phyloP scores from a whole-genome alignment of 2,797 vertebrate species.

The Taenioides sp. region DNA sequence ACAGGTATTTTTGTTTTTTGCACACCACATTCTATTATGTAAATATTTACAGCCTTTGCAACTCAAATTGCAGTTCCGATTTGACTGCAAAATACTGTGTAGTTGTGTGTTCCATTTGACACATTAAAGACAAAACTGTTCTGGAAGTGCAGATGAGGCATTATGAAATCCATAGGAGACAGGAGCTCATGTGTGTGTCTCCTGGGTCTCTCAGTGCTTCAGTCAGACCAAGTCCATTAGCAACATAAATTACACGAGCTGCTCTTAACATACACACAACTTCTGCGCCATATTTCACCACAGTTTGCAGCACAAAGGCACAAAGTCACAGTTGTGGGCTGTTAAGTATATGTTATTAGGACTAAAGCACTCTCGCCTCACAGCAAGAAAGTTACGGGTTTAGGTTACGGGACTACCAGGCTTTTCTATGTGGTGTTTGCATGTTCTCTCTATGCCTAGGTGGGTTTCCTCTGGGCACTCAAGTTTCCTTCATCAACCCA shows the following conservation, averaged over 20 bases:
- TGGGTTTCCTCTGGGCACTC: no score
- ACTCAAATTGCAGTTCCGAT: no score
- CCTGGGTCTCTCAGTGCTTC: slow-evolving; percentile 31
- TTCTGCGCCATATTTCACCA: slow-evolving; percentile 2
- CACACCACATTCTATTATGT: no score
- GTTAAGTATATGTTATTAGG: slow-evolving; percentile 1
- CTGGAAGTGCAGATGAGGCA: slow-evolving; percentile 33
- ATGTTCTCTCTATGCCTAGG: no score
- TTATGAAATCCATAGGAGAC: slow-evolving; percentile 23
- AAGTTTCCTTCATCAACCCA: no score
- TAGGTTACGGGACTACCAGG: no score
- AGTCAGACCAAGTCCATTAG: slow-evolving; percentile 49
- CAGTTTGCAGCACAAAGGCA: slow-evolving; percentile 4
- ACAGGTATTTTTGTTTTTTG: no score
- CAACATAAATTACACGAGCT: slow-evolving; percentile 26
- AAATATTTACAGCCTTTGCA: no score
- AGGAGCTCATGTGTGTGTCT: slow-evolving; percentile 28
- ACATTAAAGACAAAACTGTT: slow-evolving; percentile 23
- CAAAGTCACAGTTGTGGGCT: background rate
- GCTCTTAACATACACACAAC: slow-evolving; percentile 20
- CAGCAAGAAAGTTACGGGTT: no score
- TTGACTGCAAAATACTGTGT: no score
- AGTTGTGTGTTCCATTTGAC: background rate
- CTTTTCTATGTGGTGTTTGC: no score
- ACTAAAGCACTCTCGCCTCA: no score